A percentile compares a stretch with the other conserved stretches of the same genome.
These are phyloP conservation scores for Ecdyonurus torrentis DNA, from an alignment of 2,888 invertebrate species.

Conservation along the genomic window DNA sequence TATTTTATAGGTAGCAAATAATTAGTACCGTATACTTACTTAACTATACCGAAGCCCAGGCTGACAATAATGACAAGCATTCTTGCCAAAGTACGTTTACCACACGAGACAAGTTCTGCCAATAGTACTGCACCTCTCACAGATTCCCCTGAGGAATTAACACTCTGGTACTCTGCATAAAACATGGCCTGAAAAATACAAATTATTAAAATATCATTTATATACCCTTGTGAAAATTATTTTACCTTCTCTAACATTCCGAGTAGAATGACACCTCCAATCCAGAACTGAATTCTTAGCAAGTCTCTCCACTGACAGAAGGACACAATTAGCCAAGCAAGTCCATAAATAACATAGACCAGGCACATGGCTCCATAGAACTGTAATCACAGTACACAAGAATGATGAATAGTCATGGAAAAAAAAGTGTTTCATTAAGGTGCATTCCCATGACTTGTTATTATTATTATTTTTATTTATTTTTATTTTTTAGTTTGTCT, in stretches of 20 bases:
- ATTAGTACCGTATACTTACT: constrained; percentile 51
- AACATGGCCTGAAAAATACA: constrained; percentile 48
- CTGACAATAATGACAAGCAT: constrained; percentile 92
- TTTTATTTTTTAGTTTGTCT: no score
- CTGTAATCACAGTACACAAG: no score
- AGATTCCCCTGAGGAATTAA: constrained; percentile 48
- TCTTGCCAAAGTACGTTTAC: constrained; percentile 76
- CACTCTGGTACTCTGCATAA: constrained; percentile 70
- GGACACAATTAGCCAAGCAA: constrained; percentile 68
- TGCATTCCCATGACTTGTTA: no score
- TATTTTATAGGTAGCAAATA: no score
- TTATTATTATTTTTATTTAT: no score
- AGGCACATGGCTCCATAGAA: constrained; percentile 85
- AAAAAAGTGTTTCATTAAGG: no score
- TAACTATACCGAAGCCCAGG: constrained; percentile 89
- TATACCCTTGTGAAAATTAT: not conserved
- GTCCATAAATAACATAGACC: constrained; percentile 65
- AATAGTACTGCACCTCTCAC: constrained; percentile 57
- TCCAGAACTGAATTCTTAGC: constrained; percentile 88
- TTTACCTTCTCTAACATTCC: constrained; percentile 59
- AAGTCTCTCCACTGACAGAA: constrained; percentile 82
- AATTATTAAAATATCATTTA: not conserved
- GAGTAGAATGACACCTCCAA: constrained; percentile 75
- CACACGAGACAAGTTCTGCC: constrained; percentile 82
- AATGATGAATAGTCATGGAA: no score